phyloP scores from a whole-genome alignment of 2,797 vertebrate species.

The Pagetopsis macropterus region DNA sequence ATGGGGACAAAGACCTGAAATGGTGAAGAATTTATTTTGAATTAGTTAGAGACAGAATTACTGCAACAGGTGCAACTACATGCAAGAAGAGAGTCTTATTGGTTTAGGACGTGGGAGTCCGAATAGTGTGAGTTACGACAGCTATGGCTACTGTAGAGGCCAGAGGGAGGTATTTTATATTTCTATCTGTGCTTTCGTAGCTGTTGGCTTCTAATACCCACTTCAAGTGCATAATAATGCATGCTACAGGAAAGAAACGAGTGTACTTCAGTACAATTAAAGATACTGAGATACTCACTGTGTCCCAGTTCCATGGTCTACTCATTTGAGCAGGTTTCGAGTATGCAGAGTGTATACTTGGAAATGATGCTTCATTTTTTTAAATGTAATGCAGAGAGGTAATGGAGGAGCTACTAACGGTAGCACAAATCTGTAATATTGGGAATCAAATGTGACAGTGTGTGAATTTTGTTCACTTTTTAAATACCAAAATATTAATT shows the following conservation, averaged over 20 bases:
- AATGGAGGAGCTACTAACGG: neutral
- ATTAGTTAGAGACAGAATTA: constrained; percentile 33
- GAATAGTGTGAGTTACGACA: neutral
- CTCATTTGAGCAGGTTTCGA: neutral
- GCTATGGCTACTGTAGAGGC: neutral
- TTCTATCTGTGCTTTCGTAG: neutral
- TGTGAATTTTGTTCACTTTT: constrained; percentile 3
- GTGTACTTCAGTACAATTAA: neutral
- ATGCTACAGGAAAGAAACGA: neutral
- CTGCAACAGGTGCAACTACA: constrained; percentile 37
- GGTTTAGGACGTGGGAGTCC: neutral
- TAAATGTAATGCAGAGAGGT: neutral
- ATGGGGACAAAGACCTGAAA: constrained; percentile 46
- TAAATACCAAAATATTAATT: neutral
- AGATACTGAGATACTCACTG: neutral
- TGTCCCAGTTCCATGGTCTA: neutral
- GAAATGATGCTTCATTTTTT: neutral
- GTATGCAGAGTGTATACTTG: neutral
- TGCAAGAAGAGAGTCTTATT: neutral
- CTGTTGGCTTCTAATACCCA: neutral
- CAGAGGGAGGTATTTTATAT: neutral
- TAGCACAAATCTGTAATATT: neutral
- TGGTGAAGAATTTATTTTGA: constrained; percentile 40
- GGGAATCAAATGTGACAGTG: neutral
- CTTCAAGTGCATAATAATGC: neutral